Evolutionary conservation across 1,140 invertebrate genomes (phyloP).

Genomic region (Muscidifurax raptorellus): DNA sequence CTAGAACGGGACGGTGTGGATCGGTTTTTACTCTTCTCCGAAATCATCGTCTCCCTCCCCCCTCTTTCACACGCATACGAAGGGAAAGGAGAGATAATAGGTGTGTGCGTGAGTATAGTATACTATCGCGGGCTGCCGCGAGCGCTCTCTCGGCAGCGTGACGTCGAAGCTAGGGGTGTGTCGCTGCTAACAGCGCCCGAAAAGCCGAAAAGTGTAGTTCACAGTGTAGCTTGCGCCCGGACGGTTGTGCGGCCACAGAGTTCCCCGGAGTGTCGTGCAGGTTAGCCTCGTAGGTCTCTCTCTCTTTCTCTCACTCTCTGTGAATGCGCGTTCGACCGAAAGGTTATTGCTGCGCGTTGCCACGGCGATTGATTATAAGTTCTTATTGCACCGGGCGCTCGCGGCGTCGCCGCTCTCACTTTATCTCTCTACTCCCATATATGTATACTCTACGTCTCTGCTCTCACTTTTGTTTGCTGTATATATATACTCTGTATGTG

Average conservation of each 20-base stretch:
- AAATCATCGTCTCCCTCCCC: not conserved
- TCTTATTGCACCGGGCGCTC: not conserved
- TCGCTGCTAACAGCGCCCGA: not conserved
- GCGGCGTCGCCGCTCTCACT: constrained; percentile 29
- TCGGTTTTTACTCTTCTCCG: constrained; percentile 12
- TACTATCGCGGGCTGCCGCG: not conserved
- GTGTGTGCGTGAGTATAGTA: not conserved
- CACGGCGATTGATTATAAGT: constrained; percentile 53
- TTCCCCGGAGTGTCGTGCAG: not conserved
- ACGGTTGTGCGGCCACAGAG: not conserved
- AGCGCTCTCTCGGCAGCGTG: constrained; percentile 16
- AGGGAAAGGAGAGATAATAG: not conserved
- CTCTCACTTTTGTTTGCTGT: not conserved
- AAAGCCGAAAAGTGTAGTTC: not conserved
- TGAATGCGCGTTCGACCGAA: not conserved
- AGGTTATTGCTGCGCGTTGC: constrained; percentile 51
- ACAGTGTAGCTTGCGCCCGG: not conserved
- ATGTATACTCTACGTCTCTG: not conserved
- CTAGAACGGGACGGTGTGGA: too few species aligned
- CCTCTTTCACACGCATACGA: not conserved
- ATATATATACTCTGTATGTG: not conserved
- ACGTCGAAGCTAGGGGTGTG: constrained; percentile 39
- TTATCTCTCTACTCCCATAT: not conserved
- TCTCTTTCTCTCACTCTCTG: not conserved
- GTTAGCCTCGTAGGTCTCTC: not conserved